These are phyloP conservation scores for Avahi laniger DNA, from an alignment of 2,797 vertebrate genomes.

Conservation along the genomic window DNA sequence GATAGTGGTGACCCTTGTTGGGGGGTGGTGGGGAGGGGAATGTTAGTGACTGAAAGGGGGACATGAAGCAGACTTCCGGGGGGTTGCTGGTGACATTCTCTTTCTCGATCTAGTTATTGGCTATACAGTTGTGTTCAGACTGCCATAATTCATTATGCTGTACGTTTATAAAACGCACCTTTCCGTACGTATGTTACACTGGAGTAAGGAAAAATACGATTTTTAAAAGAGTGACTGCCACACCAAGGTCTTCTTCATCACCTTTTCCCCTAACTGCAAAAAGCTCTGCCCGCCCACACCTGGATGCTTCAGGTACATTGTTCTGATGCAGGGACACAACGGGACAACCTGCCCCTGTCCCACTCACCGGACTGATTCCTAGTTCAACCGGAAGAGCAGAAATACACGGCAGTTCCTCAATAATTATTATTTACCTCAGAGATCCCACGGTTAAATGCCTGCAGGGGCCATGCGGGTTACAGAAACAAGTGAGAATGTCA, in stretches of 20 bases:
- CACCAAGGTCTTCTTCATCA: not conserved
- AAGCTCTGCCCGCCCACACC: too few species aligned
- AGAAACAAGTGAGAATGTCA: rapidly evolving
- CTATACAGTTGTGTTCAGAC: not conserved
- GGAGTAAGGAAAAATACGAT: not conserved
- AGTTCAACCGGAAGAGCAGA: not conserved
- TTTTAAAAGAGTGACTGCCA: not conserved
- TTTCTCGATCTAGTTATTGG: not conserved
- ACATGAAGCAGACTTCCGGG: not conserved
- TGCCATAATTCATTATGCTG: not conserved
- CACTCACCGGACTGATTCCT: not conserved
- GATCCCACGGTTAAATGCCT: rapidly evolving
- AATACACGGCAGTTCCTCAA: rapidly evolving
- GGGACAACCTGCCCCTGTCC: rapidly evolving
- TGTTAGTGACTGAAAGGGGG: not conserved
- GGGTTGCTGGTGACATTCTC: not conserved
- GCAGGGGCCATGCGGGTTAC: rapidly evolving
- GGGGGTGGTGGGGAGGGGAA: rapidly evolving
- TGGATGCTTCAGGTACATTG: not conserved
- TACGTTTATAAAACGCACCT: not conserved
- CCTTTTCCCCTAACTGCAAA: not conserved
- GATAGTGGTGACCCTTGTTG: not conserved
- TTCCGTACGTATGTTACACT: not conserved
- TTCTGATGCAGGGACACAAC: too few species aligned
- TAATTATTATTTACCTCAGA: not conserved